A percentile compares a stretch with the other conserved stretches of the same genome.
phyloP scores from a whole-genome alignment of 2,797 vertebrate species.

The Falco peregrinus region DNA sequence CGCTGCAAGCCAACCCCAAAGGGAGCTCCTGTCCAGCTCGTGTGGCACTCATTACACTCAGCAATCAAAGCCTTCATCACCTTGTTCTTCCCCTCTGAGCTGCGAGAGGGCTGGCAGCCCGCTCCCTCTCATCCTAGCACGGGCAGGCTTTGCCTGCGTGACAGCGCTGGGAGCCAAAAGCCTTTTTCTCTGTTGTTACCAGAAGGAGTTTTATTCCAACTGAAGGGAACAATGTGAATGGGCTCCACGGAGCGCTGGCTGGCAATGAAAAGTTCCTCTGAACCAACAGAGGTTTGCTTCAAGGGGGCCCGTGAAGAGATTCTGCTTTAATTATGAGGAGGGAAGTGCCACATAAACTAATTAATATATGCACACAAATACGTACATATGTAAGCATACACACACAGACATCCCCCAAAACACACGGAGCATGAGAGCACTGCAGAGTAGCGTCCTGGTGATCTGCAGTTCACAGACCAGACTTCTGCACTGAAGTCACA shows the following conservation, averaged over 20 bases:
- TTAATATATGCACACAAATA: background rate
- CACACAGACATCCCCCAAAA: background rate
- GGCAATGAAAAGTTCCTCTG: conserved; percentile 24
- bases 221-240: conserved; percentile 2
- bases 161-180: background rate
- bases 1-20: background rate
- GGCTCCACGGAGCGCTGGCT: background rate
- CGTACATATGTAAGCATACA: fast-evolving
- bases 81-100: fast-evolving
- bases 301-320: conserved; percentile 41
- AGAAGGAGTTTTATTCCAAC: conserved; percentile 34
- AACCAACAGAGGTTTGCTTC: conserved; percentile 32
- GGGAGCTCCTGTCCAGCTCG: background rate
- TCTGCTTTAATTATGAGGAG: conserved; percentile 43
- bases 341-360: conserved; percentile 20
- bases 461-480: background rate
- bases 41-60: fast-evolving
- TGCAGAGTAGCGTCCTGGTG: background rate
- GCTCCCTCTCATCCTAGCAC: background rate
- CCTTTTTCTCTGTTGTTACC: background rate
- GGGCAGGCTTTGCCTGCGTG: background rate
- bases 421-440: background rate
- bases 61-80: background rate
- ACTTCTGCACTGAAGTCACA: background rate
- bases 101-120: background rate